Percentiles rank a stretch among this genome's conserved stretches.
Conservation (phyloP, 2,888 invertebrate genomes). For the Allophyes oxyacanthae region DNA sequence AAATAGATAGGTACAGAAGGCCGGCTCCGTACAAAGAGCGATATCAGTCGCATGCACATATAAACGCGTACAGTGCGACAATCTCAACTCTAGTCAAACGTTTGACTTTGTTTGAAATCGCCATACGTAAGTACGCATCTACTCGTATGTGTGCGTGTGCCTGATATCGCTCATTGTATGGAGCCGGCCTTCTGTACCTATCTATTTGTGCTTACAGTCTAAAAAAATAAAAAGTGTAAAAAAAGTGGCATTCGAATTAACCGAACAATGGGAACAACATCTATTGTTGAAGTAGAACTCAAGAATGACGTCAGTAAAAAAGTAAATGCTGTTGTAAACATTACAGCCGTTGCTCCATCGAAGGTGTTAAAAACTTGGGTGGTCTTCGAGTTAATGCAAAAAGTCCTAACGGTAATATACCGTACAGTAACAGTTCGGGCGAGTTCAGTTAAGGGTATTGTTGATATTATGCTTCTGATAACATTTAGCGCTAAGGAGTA, state of each 20-base stretch:
- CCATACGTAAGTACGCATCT: no score
- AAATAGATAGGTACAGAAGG: constrained; percentile 15
- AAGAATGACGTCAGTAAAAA: constrained; percentile 52
- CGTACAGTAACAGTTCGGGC: constrained; percentile 54
- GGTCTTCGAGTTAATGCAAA: constrained; percentile 57
- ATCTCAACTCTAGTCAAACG: no score
- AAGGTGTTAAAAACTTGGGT: constrained; percentile 59
- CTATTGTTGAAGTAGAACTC: constrained; percentile 41
- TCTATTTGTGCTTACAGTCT: neutral
- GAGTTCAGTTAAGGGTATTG: constrained; percentile 34
- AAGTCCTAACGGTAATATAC: constrained; percentile 62
- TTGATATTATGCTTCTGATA: constrained; percentile 54
- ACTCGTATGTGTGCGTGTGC: no score
- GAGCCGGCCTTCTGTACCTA: no score
- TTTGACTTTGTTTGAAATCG: no score
- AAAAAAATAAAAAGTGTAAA: constrained; percentile 26
- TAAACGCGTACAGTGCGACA: no score
- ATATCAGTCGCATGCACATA: no score
- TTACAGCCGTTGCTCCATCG: constrained; percentile 32
- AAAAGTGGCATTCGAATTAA: constrained; percentile 21
- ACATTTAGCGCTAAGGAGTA: constrained; percentile 40
- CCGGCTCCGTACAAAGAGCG: no score
- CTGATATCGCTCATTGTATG: no score
- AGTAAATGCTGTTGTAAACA: constrained; percentile 45
- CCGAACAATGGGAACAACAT: constrained; percentile 43